Evolutionary conservation across 2,797 vertebrate species (phyloP).

Genomic region (Syngnathus rostellatus): DNA sequence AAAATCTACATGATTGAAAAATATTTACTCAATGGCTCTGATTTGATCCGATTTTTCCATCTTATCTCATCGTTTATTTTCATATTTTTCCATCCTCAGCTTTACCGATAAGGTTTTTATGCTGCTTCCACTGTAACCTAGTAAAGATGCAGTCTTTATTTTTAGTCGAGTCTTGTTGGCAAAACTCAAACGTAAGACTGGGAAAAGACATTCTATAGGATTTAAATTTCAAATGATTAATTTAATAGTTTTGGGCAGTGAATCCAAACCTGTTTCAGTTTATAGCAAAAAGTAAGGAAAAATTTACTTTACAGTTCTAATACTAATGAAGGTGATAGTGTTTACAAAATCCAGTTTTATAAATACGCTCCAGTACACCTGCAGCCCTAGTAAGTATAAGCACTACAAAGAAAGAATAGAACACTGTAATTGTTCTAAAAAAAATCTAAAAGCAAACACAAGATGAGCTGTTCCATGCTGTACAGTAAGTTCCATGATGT

Average conservation of each 20-base stretch:
- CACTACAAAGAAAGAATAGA: neutral
- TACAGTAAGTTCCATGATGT: neutral
- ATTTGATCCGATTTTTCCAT: neutral
- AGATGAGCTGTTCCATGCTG: neutral
- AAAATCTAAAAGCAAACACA: neutral
- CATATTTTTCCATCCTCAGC: neutral
- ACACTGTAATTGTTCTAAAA: neutral
- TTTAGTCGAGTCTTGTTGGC: neutral
- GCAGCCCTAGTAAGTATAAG: too few species aligned
- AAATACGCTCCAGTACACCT: neutral
- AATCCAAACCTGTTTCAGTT: neutral
- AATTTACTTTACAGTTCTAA: neutral
- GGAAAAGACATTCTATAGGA: neutral
- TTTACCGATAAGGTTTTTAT: neutral
- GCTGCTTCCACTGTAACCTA: neutral
- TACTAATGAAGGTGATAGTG: neutral
- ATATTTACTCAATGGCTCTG: neutral
- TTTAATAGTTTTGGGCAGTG: neutral
- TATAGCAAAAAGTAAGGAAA: neutral
- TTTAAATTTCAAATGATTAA: neutral
- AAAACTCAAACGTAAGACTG: neutral
- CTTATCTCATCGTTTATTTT: neutral
- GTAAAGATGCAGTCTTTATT: neutral
- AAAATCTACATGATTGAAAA: neutral
- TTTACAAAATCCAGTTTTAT: neutral